Base-by-base conservation (phyloP, 2,797 vertebrate genomes). In the Zenarchopterus dispar region DNA sequence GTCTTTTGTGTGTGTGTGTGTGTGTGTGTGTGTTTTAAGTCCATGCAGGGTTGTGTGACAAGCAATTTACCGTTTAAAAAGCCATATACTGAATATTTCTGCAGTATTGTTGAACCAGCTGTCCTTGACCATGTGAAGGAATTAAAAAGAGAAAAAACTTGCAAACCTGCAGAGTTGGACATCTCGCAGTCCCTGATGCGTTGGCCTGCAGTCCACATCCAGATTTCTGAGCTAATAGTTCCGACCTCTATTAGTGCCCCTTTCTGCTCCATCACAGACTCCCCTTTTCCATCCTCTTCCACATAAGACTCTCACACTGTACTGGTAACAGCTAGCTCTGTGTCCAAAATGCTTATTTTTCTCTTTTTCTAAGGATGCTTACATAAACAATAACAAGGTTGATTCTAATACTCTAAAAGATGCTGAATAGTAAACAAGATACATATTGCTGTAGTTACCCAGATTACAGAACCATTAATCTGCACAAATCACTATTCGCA, bases 171-270 rank as follows among this genome's bases (percentile, higher is more conserved):
- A 67, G 4, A 64, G 23, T 47, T 56, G 10, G 31, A 60, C 22
- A 59, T 59, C 75, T 72, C 72, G 71, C 19, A 33, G 70, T 84
- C 88, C 85, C 86, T 62, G 68, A 75, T 68, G 82, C 80, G 72
- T 77, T 81, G 81, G 73, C 80, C 86, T 78, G 49, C 60, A 73
- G 81, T 72, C 79, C 67, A 54, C 77, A 65, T 77, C 77, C 80
- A 74, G 72, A 78, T 77, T 82, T 78, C 66, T 77, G 74, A 69
- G 85, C 85, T 89, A 92, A 91, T 88, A 86, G 86, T 82, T 85
- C 67, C 89, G 89, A 92, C 93, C 93, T 88, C 91, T 76, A 93
- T 93, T 93, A 92, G 70, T 75, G 76, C 79, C 80, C 80, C 76
- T 62, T 81, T 77, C 63, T 50, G 8, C 9, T 39, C n/a, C 42